These are phyloP conservation scores for Apamea epomidion DNA, from an alignment of 2,888 invertebrate genomes.

Conservation along the genomic window DNA sequence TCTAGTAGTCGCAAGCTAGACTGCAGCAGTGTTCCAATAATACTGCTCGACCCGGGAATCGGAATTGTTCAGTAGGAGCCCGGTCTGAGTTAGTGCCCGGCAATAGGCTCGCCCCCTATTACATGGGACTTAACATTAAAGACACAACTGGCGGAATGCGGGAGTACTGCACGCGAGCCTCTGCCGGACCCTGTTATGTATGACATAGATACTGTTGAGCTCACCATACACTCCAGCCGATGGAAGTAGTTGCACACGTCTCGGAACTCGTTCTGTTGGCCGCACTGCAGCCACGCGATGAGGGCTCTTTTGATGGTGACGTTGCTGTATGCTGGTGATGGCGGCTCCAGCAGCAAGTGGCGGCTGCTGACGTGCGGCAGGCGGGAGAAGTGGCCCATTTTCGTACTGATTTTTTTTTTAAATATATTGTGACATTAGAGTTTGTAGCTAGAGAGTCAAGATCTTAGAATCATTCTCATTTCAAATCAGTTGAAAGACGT, in stretches of 20 bases:
- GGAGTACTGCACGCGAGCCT: background rate
- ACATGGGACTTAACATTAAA: too few relatives aligned
- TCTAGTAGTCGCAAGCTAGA: background rate
- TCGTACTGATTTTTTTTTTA: background rate
- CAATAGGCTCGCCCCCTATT: background rate
- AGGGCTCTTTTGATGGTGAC: slow-evolving; percentile 78
- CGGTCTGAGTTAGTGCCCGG: too few relatives aligned
- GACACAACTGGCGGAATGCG: background rate
- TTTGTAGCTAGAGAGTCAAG: background rate
- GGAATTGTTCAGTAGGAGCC: too few relatives aligned
- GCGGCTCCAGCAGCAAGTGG: slow-evolving; percentile 75
- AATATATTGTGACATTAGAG: background rate
- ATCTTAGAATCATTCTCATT: background rate
- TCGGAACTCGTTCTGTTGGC: slow-evolving; percentile 76
- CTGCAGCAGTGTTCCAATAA: background rate
- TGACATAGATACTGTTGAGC: slow-evolving; percentile 20
- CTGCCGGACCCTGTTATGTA: background rate
- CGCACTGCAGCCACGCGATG: slow-evolving; percentile 80
- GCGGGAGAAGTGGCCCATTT: slow-evolving; percentile 30
- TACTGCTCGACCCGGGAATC: too few relatives aligned
- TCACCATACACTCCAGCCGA: slow-evolving; percentile 76
- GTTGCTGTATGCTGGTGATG: slow-evolving; percentile 71
- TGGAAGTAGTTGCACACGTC: slow-evolving; percentile 81
- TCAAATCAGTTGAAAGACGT: too few relatives aligned
- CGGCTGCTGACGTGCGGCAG: slow-evolving; percentile 37